Evolutionary conservation across 2,797 vertebrate genomes (phyloP).

Genomic region (Clarias pachynema): DNA sequence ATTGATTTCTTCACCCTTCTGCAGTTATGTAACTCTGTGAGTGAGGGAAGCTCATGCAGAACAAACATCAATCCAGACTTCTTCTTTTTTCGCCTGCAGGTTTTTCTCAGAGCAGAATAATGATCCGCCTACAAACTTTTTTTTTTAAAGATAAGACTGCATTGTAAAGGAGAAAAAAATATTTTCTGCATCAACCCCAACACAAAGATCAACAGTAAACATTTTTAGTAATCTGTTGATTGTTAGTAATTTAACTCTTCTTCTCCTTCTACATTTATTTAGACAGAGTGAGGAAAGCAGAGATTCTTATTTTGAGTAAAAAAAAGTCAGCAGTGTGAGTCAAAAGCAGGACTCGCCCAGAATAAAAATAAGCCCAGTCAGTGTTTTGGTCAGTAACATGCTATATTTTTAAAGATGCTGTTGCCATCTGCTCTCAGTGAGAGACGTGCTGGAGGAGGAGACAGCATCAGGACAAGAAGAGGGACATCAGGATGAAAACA

Average conservation of each 20-base stretch:
- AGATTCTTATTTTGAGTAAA: background rate
- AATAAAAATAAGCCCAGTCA: conserved; percentile 30
- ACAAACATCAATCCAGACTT: conserved; percentile 16
- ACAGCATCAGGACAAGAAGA: background rate
- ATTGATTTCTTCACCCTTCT: conserved; percentile 27
- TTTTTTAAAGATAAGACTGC: background rate
- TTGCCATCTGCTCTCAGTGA: background rate
- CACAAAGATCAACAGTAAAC: conserved; percentile 8
- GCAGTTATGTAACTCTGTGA: conserved; percentile 13
- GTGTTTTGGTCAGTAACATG: conserved; percentile 4
- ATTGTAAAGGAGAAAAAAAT: background rate
- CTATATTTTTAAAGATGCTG: conserved; percentile 24
- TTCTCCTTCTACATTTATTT: background rate
- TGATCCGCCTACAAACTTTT: background rate
- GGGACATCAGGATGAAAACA: background rate
- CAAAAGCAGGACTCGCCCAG: background rate
- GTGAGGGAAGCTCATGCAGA: conserved; percentile 31
- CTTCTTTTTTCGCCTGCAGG: conserved; percentile 22
- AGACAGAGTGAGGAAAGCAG: background rate
- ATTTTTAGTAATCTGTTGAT: conserved; percentile 8
- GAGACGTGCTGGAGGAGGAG: background rate
- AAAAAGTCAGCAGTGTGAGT: conserved; percentile 1
- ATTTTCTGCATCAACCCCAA: conserved; percentile 14
- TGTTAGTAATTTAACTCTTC: background rate
- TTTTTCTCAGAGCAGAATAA: conserved; percentile 35